Evolutionary conservation across 2,888 invertebrate species (phyloP), one percentile per base, ranked within the genome.

Genomic region (Tenthredo amoena): DNA sequence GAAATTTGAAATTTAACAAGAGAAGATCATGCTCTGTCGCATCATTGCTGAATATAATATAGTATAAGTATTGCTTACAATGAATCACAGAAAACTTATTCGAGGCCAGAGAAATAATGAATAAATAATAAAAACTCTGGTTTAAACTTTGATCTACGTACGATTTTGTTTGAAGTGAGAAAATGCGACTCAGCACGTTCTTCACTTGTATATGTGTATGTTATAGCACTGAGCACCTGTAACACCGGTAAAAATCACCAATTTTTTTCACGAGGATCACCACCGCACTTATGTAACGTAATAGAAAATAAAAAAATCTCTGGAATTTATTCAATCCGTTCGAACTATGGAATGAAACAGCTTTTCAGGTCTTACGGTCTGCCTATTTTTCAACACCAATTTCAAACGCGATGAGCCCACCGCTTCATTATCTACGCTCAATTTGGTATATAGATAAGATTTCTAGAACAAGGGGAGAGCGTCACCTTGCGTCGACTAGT

Each of bases 401-500:
- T 62, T 55, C 12, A 18, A 62, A 15, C 26, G 50, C 15, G 34
- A 37, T 12, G n/a, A n/a, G 15, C 10, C 31, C 21, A 81, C 62
- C n/a, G 40, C 40, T 81, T 37, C 26, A 62, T 62, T 81, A 81
- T 62, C 58, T 40, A 31, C 3, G 12, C 58, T 40, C 10, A 37
- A 79, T 58, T 55, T 58, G 55, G 34, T 55, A 79, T 55, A 79
- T 1, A 79, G 79, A 79, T 79, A 79, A 79, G 58, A 58, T 58
- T 77, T 34, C 5, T 43, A 21, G 58, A 18, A 37, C 79, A 34
- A 79, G 34, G 10, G 5, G 79, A 79, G 47, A 21, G 76, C 47
- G 21, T 40, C 26, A 26, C 43, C 43, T 15, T 21, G 12, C 26
- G 12, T 71, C 37, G 71, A 34, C 71, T 71, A 31, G 31, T 34